These are phyloP conservation scores for Xiphydria camelus DNA, from an alignment of 2,888 invertebrate species.

Conservation along the genomic window DNA sequence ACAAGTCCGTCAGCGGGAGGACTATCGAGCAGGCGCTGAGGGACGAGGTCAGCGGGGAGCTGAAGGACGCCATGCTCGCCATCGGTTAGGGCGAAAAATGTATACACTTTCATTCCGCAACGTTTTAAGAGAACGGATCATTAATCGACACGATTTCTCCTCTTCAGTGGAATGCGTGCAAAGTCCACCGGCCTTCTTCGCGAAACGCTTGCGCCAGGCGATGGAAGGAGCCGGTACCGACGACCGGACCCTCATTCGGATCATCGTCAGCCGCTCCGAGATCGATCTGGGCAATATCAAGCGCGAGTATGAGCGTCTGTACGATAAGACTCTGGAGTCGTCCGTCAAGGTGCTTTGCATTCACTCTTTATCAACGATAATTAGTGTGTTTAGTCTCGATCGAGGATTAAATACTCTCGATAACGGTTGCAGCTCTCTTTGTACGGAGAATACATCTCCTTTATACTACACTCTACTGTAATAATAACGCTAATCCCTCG, in stretches of 20 bases:
- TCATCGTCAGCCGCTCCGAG: constrained; percentile 72
- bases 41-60: constrained; percentile 68
- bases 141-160: constrained; percentile 7
- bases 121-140: not conserved
- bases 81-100: constrained; percentile 61
- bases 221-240: constrained; percentile 75
- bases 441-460: too few relatives aligned
- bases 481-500: not conserved
- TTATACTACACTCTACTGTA: too few relatives aligned
- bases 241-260: constrained; percentile 71
- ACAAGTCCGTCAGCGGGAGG: constrained; percentile 72
- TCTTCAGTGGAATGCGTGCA: constrained; percentile 72
- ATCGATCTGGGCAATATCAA: constrained; percentile 73
- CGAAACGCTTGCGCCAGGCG: constrained; percentile 66
- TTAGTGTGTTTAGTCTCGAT: not conserved
- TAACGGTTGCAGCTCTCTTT: too few relatives aligned
- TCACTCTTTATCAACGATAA: not conserved
- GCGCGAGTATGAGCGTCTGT: constrained; percentile 70
- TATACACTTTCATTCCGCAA: constrained; percentile 9
- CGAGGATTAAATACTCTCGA: too few relatives aligned
- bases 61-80: constrained; percentile 70
- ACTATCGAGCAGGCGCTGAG: constrained; percentile 75
- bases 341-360: constrained; percentile 63
- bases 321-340: constrained; percentile 69
- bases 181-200: constrained; percentile 70